These are phyloP conservation scores for Centrocercus urophasianus DNA, from an alignment of 2,113 vertebrate species.

Conservation along the genomic window DNA sequence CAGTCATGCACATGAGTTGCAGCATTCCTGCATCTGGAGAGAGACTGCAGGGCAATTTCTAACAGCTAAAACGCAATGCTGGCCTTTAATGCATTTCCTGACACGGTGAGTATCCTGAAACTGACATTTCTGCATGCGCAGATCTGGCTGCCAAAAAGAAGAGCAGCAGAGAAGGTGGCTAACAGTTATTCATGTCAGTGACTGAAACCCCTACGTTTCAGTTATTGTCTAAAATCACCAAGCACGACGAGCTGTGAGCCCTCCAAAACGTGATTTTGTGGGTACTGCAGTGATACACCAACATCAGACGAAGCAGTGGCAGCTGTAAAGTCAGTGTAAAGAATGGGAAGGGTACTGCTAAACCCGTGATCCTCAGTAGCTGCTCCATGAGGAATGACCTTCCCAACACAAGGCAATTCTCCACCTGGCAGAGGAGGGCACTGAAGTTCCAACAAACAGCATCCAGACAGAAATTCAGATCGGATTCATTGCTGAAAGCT, in stretches of 20 bases:
- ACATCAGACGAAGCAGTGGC: not conserved
- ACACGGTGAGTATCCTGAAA: not conserved
- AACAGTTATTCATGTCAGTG: not conserved
- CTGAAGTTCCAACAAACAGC: not conserved
- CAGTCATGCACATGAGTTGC: not conserved
- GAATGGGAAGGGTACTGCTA: not conserved
- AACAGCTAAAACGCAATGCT: not conserved
- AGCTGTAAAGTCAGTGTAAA: not conserved
- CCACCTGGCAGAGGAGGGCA: not conserved
- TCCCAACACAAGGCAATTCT: not conserved
- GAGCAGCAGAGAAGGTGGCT: not conserved
- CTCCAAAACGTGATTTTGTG: not conserved
- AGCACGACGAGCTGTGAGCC: accelerated
- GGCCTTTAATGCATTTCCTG: not conserved
- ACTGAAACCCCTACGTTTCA: not conserved
- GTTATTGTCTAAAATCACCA: not conserved
- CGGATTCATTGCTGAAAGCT: not conserved
- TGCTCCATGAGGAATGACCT: not conserved
- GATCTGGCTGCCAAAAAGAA: not conserved
- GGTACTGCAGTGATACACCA: not conserved
- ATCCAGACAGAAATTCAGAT: not conserved
- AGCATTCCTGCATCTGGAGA: not conserved
- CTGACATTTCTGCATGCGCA: not conserved
- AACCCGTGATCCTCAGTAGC: not conserved
- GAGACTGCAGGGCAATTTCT: not conserved